phyloP scores from a whole-genome alignment of 2,113 vertebrate species.

The Tenebrosternarchus preto region DNA sequence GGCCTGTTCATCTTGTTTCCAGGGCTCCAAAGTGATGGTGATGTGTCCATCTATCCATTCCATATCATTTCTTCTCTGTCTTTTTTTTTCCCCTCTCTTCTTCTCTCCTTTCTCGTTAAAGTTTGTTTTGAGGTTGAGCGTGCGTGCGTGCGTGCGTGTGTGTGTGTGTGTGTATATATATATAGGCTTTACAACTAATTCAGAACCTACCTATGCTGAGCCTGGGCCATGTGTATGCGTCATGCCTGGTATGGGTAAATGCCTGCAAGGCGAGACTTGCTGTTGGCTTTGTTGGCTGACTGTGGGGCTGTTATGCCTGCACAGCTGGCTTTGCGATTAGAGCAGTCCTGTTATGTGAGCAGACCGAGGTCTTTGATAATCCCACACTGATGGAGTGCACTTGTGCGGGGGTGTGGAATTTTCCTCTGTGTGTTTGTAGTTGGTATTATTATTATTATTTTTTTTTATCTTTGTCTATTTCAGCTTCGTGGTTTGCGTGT shows the following conservation, averaged over 20 bases:
- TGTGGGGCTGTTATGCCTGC: background rate
- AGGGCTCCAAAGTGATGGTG: conserved; percentile 32
- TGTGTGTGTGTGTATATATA: too few species aligned
- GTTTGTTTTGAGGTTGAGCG: too few species aligned
- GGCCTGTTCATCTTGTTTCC: conserved; percentile 37
- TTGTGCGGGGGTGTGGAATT: background rate
- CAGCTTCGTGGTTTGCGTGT: background rate
- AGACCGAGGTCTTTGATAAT: background rate
- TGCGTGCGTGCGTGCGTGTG: too few species aligned
- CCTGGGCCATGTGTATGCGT: too few species aligned
- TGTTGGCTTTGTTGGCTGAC: too few species aligned
- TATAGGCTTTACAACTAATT: too few species aligned
- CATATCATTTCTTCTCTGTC: background rate
- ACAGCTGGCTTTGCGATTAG: background rate
- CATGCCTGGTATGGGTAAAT: too few species aligned
- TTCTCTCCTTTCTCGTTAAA: too few species aligned
- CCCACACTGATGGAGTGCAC: background rate
- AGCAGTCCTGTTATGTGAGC: background rate
- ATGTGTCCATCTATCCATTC: conserved; percentile 42
- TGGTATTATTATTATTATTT: background rate
- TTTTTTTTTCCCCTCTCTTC: background rate
- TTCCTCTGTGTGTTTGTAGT: background rate
- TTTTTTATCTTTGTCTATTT: background rate
- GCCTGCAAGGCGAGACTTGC: too few species aligned
- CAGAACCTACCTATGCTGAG: too few species aligned